Base-by-base conservation (phyloP, 2,797 vertebrate genomes). In the Rhabdophis nuchalis region DNA sequence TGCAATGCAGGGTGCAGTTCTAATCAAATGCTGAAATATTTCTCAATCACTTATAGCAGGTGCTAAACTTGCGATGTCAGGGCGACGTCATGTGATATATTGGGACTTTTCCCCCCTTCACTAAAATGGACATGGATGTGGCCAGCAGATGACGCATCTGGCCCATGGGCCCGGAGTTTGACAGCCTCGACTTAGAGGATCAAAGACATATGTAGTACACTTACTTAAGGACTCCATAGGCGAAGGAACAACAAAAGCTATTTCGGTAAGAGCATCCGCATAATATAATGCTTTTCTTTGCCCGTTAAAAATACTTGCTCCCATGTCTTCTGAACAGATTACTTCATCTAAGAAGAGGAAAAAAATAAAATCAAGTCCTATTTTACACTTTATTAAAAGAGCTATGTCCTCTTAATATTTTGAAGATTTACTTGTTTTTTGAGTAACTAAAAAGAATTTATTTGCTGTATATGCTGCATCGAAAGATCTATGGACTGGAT, bases 221-320 rank as follows among this genome's bases (percentile, higher is more conserved):
- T 98, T 96, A 99, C 99, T 98, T 85, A 98, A 98, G 91, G 98
- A 98, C 93, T 99, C 99, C 92, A 98, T 97, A 13, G 98, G 96
- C 41, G 97, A 98, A 0, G 99, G 98, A 93, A 99, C 98, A 60
- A 99, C 98, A 94, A 99, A 99, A 91, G 98, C 98, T 32, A 99
- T 98, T 96, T 99, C 98, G 0, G 98, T 98, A 95, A 99, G 97
- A 87, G 98, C 98, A 86, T 99, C 98, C 0, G 98, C 98, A 20
- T 98, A 99, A 96, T 98, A 98, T 46, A 99, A 97, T 94, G 98
- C 98, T 86, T 98, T 98, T 95, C 96, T 98, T 95, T 98, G 98
- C 52, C 99, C 99, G 0, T 98, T 98, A 96, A 99, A 99, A 95
- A 98, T 97, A 14, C 97, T 98, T 4, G 98, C 98, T 56, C 99